Conservation (phyloP, 1,140 invertebrate genomes). For the Drosophila tropicalis region DNA sequence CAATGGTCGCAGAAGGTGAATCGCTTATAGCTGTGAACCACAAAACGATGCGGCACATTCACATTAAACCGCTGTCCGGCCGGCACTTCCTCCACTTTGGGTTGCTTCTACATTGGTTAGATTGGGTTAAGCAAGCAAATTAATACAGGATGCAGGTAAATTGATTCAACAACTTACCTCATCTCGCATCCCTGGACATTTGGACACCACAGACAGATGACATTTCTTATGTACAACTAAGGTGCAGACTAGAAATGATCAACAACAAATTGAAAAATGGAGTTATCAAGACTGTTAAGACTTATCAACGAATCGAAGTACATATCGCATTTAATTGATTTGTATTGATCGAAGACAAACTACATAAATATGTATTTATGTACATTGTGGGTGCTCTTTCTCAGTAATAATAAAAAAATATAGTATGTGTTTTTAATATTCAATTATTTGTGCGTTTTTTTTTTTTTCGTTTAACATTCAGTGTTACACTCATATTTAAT, state of each 20-base stretch:
- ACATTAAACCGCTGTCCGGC: slow-evolving; percentile 96
- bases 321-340: slow-evolving; percentile 17
- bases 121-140: neutral
- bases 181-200: slow-evolving; percentile 97
- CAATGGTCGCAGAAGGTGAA: slow-evolving; percentile 99
- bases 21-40: slow-evolving; percentile 96
- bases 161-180: slow-evolving; percentile 85
- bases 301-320: neutral
- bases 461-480: slow-evolving; percentile 48
- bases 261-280: slow-evolving; percentile 37
- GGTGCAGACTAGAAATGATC: slow-evolving; percentile 92
- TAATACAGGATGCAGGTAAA: slow-evolving; percentile 1
- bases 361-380: slow-evolving; percentile 48
- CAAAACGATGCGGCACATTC: slow-evolving; percentile 98
- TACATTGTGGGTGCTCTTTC: slow-evolving; percentile 26
- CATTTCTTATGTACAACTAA: slow-evolving; percentile 99
- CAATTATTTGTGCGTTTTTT: slow-evolving; percentile 9
- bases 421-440: too few relatives aligned
- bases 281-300: slow-evolving; percentile 31
- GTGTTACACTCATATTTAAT: slow-evolving; percentile 41
- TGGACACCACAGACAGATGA: slow-evolving; percentile 96
- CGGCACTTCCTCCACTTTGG: slow-evolving; percentile 83
- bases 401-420: too few relatives aligned
- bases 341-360: slow-evolving; percentile 25
- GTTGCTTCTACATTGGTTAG: slow-evolving; percentile 58